Base-by-base conservation (phyloP, 2,113 vertebrate genomes). In the Chionomys nivalis region DNA sequence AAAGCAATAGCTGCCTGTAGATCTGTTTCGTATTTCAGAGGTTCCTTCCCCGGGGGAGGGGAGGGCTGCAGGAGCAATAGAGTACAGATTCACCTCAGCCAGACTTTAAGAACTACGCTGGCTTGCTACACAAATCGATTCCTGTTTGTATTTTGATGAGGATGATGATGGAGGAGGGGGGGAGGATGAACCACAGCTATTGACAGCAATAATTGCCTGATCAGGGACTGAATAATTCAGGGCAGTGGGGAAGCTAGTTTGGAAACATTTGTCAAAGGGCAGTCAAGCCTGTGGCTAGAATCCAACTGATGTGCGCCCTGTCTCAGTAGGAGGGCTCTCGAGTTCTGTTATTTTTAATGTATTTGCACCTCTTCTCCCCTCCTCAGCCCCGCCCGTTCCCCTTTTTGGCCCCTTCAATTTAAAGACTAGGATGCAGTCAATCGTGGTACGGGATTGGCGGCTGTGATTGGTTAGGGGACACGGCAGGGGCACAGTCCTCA, bases 161-260 rank as follows among this genome's bases (percentile, higher is more conserved):
- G 21, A 31, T 31, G 21, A 14, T 44, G 44, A 31, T 55, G 47
- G 33, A 23, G 24, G 42, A 16, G 73, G 42, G 55, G 44, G 44
- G 4, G 1, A 47, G 17, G 63, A 44, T 39, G 47, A 36, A 14
- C 11, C 42, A 66, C 47, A 61, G 73, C 77, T 91, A 83, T 96
- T 94, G 78, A 52, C 75, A 97, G 90, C 91, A 55, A 75, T 75
- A 65, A 47, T 72, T 23, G n/a, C 44, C 28, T 87, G 75, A 73
- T 91, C 44, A 9, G 83, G 89, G 85, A 17, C 88, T 82, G 91
- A 87, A 79, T 26, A 61, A 87, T 10, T 65, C 87, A 63, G 83
- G 26, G 31, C 44, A 63, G 36, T 4, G 47, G 63, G 89, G 52
- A 65, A 66, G 89, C 58, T 31, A 42, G n/a, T 65, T 44, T 28